Base-by-base conservation (phyloP, 2,113 vertebrate species). In the Halcyon malimbica region DNA sequence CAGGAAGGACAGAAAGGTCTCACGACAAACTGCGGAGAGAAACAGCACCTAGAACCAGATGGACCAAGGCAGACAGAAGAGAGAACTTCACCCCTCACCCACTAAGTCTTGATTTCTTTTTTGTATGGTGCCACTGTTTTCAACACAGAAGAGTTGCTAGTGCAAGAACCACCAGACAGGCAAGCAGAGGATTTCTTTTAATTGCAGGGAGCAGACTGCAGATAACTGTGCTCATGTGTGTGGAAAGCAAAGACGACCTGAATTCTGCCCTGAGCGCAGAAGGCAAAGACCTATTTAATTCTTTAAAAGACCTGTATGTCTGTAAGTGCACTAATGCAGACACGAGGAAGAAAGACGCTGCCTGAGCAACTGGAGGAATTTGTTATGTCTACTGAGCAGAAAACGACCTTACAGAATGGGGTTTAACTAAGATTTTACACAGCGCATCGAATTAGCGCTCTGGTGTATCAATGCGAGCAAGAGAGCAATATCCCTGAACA, bases 261-360 rank as follows among this genome's bases (percentile, higher is more conserved):
- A 82, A 84, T 53, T 73, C 78, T 24, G 44, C 65, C 83, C 89
- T 33, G 28, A 82, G 69, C 62, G 25, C 65, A 82, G 70, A 69
- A 84, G 57, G 46, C 65, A 73, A 89, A 96, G 82, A 42, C 13
- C 62, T 62, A 8, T 44, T 93, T 48, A 51, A 56, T 89, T 37
- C 57, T 92, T 63, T 46, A 56, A 87, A 78, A 87, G 73, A 33
- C 48, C 19, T 0, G 21, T 62, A 90, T 60, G 76, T 16, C 77
- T 78, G 20, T 33, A 59, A 88, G 39, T 13, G 54, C 77, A 82
- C 51, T 75, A 87, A 89, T 39, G 51, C 69, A 94, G 71, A 33
- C 63, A 37, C 0, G 13, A 89, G 41, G 59, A 92, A 44, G 35
- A 79, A 79, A 89, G 76, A 41, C 2, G 2, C 41, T 80, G 82